Conservation (phyloP, 2,888 invertebrate species). For the Hemicrepidius hirtus region DNA sequence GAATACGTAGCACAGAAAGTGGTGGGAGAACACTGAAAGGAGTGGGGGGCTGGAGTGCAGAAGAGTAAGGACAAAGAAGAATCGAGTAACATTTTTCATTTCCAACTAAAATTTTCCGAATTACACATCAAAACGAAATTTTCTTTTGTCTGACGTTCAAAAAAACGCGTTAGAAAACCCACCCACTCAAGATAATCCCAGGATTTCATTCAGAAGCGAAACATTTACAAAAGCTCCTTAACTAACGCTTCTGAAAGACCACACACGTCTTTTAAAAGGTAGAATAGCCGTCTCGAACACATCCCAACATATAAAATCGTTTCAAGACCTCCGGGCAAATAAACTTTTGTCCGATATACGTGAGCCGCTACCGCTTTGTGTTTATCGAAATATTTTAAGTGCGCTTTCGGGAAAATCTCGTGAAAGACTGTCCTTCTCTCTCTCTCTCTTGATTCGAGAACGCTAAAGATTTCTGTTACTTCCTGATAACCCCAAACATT, state of each 20-base stretch:
- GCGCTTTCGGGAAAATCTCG: slow-evolving; percentile 31
- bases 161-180: background rate
- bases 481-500: slow-evolving; percentile 23
- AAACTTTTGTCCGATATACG: slow-evolving; percentile 28
- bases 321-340: slow-evolving; percentile 13
- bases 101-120: too few relatives aligned
- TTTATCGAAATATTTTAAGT: slow-evolving; percentile 39
- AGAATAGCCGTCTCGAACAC: slow-evolving; percentile 6
- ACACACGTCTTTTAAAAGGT: slow-evolving; percentile 17
- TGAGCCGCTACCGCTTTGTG: slow-evolving; percentile 26
- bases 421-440: too few relatives aligned
- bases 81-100: too few relatives aligned
- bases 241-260: slow-evolving; percentile 17
- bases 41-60: too few relatives aligned
- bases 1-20: too few relatives aligned
- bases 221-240: slow-evolving; percentile 17
- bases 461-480: slow-evolving; percentile 28
- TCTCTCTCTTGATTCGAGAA: slow-evolving; percentile 23
- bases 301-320: slow-evolving; percentile 16
- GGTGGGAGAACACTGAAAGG: too few relatives aligned
- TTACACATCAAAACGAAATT: too few relatives aligned
- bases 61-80: too few relatives aligned
- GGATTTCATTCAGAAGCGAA: slow-evolving; percentile 6
- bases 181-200: slow-evolving; percentile 1
- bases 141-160: too few relatives aligned